These are phyloP conservation scores for Herminia tarsipennalis DNA, from an alignment of 2,888 invertebrate genomes.

Conservation along the genomic window DNA sequence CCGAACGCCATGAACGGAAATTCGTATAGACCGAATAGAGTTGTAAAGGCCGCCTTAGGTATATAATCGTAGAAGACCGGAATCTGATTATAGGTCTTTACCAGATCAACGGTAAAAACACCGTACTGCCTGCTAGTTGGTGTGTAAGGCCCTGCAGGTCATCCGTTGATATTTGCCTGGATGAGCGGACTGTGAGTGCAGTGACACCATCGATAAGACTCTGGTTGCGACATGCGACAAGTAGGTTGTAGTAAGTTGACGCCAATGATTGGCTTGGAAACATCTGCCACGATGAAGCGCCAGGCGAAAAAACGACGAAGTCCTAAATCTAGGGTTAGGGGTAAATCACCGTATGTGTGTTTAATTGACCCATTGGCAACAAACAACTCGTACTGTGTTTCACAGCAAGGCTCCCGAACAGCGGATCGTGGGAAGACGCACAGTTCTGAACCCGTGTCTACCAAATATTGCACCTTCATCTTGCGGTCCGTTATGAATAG, in stretches of 20 bases:
- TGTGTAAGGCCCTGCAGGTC: too few species aligned
- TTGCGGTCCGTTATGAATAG: constrained; percentile 17
- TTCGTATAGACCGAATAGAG: too few species aligned
- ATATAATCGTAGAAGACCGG: not conserved
- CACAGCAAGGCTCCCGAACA: constrained; percentile 4
- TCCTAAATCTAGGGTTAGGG: constrained; percentile 4
- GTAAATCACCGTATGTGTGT: constrained; percentile 11
- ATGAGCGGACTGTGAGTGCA: not conserved
- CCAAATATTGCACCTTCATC: constrained; percentile 5
- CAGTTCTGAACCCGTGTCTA: too few species aligned
- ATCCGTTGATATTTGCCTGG: too few species aligned
- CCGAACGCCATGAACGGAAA: not conserved
- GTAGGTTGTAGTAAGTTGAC: not conserved
- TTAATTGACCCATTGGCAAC: constrained; percentile 17
- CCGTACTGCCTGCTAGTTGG: too few species aligned
- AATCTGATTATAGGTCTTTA: too few species aligned
- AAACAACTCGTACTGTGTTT: constrained; percentile 13
- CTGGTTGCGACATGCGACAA: not conserved
- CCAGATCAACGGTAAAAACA: too few species aligned
- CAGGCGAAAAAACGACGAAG: constrained; percentile 4
- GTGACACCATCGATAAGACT: not conserved
- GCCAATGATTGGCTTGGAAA: not conserved
- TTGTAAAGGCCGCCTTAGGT: too few species aligned
- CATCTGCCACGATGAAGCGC: not conserved
- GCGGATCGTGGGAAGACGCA: constrained; percentile 13